phyloP scores from a whole-genome alignment of 92 coral and sea anemone species.

The Ricordea florida region DNA sequence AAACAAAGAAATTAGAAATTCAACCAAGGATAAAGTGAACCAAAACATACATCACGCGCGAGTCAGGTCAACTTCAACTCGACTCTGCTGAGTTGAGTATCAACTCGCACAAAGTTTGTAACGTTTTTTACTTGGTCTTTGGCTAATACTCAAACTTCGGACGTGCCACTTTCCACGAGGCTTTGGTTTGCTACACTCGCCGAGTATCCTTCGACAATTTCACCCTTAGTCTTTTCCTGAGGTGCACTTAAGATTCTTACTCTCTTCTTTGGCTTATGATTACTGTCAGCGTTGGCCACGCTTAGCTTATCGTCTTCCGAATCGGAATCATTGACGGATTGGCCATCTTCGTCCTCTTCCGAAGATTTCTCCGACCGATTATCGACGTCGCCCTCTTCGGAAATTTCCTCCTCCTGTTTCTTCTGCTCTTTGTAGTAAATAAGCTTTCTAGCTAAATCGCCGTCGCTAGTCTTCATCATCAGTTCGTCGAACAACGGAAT shows the following conservation, averaged over 20 bases:
- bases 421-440: slow-evolving; percentile 67
- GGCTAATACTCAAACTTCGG: slow-evolving; percentile 2
- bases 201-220: not conserved
- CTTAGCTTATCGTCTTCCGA: slow-evolving; percentile 41
- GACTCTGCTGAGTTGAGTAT: no score
- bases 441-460: slow-evolving; percentile 67
- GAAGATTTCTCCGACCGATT: slow-evolving; percentile 21
- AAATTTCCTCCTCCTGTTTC: slow-evolving; percentile 30
- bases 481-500: slow-evolving; percentile 90
- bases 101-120: no score
- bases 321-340: slow-evolving; percentile 37
- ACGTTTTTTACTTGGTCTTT: no score
- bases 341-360: slow-evolving; percentile 27
- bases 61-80: no score
- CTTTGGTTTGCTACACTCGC: not conserved
- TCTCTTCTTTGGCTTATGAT: not conserved
- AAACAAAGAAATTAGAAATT: no score
- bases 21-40: no score
- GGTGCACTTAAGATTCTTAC: not conserved
- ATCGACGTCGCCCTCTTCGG: slow-evolving; percentile 17
- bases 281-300: slow-evolving; percentile 7
- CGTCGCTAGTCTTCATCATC: slow-evolving; percentile 58
- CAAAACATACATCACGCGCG: no score
- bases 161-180: slow-evolving; percentile 6
- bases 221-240: not conserved